Percentiles rank a stretch among this genome's conserved stretches.
Conservation (phyloP, 2,797 vertebrate species). For the Galagoides demidoff region DNA sequence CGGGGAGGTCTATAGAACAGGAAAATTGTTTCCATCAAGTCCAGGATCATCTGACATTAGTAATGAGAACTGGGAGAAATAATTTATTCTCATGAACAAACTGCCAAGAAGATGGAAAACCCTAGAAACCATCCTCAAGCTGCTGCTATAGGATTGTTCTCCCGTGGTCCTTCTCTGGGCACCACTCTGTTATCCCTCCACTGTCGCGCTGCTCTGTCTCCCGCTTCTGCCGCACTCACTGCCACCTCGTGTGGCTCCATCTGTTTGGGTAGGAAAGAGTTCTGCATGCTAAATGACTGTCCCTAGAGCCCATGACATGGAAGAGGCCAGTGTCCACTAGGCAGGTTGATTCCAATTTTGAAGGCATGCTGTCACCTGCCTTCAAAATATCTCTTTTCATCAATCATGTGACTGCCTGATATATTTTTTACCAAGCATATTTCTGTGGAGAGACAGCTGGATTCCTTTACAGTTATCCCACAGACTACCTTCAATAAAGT, state of each 20-base stretch:
- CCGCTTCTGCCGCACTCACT: background rate
- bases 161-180: conserved; percentile 28
- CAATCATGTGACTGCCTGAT: conserved; percentile 50
- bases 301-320: background rate
- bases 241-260: background rate
- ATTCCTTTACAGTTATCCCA: conserved; percentile 64
- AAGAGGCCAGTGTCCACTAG: background rate
- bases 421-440: conserved; percentile 58
- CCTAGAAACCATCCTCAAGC: conserved; percentile 43
- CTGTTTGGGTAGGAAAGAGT: background rate
- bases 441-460: conserved; percentile 41
- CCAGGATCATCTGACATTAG: conserved; percentile 47
- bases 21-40: background rate
- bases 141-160: conserved; percentile 40
- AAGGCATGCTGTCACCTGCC: background rate
- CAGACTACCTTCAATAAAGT: conserved; percentile 54
- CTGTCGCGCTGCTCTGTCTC: background rate
- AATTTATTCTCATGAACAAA: conserved; percentile 62
- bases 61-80: conserved; percentile 65
- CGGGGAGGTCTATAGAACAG: background rate
- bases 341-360: conserved; percentile 51
- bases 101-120: conserved; percentile 67
- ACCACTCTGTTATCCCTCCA: background rate
- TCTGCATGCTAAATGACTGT: conserved; percentile 48
- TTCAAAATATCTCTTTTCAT: conserved; percentile 68